Evolutionary conservation across 2,797 vertebrate genomes (phyloP), one percentile per base, ranked within the genome.

Genomic region (Pyrrhura leucotis): DNA sequence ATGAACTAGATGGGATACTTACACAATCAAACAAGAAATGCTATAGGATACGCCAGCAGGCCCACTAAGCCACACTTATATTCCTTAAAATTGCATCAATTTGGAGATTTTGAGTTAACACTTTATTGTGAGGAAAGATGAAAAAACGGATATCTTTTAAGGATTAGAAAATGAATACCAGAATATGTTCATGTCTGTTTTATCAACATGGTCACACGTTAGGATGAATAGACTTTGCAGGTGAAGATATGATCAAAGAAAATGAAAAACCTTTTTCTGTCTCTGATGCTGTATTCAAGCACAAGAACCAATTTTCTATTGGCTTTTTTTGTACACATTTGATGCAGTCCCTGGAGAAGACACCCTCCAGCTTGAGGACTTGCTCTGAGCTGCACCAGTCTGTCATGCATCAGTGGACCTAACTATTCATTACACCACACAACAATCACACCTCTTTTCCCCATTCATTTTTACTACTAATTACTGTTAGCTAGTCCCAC

Each of bases 231-330:
- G 45, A 40, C 6, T 84, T 20, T 91, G 71, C n/a, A 86, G 31
- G 14, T 82, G 71, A 80, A 87, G 54, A 47, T 31, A 86, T 8
- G 42, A 69, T 40, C 58, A 91, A 93, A 88, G 42, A 69, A 22
- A 89, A 90, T 21, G 39, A 42, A 90, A 87, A 83, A 12, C 14
- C 7, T 72, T 75, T 85, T 23, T 48, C 14, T 48, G 19, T 37
- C 23, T 83, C 37, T 76, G 39, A 47, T 23, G 33, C 18, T 71
- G 1, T 33, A 61, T 45, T 81, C 25, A 63, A 45, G 19, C 28
- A n/a, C 0, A 0, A 74, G 29, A 88, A 75, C 7, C 8, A 77
- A 40, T 79, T 58, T 81, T 44, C 44, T 42, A 0, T 6, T 28
- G 22, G 13, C 11, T 85, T 47, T 54, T 23, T 54, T 23, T 73